Conservation (phyloP, 2,113 vertebrate genomes). For the Porphyrio hochstetteri region DNA sequence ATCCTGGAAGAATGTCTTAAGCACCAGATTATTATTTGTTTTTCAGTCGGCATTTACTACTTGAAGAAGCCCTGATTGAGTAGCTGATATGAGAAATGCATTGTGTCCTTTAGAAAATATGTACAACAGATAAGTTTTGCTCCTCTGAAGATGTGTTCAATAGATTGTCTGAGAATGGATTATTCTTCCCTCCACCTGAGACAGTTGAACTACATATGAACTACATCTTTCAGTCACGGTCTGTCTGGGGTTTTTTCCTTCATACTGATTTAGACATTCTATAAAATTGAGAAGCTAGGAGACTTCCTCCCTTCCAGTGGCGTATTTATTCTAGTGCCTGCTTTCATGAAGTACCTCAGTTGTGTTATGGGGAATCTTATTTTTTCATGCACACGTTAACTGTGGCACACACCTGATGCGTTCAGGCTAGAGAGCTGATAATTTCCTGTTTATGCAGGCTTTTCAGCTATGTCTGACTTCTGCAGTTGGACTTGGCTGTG, state of each 20-base stretch:
- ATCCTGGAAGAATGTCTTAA: not conserved
- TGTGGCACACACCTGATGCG: not conserved
- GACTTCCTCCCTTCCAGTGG: not conserved
- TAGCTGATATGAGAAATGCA: not conserved
- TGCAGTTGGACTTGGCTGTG: not conserved
- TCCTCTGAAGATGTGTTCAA: not conserved
- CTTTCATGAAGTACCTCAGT: not conserved
- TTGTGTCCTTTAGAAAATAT: not conserved
- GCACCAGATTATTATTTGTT: not conserved
- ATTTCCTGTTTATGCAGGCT: not conserved
- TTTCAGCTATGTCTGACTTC: not conserved
- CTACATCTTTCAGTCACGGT: not conserved
- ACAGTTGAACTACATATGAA: not conserved
- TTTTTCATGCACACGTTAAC: not conserved
- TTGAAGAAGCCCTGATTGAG: not conserved
- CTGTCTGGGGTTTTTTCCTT: not conserved
- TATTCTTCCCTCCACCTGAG: fast-evolving
- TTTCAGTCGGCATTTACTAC: not conserved
- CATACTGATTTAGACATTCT: not conserved
- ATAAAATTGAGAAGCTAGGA: not conserved
- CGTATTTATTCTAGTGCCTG: not conserved
- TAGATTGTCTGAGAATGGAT: not conserved
- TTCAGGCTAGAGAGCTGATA: not conserved
- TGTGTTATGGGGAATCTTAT: not conserved
- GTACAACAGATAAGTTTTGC: not conserved